phyloP scores from a whole-genome alignment of 1,140 invertebrate genomes.

The Lepidurus apus region DNA sequence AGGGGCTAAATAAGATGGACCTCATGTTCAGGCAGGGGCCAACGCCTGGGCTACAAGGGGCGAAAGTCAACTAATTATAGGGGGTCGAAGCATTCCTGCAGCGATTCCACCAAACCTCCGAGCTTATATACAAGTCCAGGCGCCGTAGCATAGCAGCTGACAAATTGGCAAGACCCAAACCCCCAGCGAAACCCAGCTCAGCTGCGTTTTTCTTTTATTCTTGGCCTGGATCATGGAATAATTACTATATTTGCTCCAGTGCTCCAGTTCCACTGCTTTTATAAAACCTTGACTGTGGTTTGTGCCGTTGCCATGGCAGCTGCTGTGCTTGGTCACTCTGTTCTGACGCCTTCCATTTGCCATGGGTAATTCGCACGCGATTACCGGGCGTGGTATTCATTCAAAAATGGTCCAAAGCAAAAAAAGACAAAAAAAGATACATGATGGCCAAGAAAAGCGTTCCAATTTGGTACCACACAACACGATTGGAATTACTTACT shows the following conservation, averaged over 20 bases:
- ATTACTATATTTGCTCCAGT: background rate
- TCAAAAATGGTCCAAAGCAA: background rate
- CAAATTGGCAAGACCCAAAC: background rate
- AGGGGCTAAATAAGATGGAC: too few species aligned
- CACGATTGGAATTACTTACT: too few species aligned
- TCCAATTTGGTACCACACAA: too few species aligned
- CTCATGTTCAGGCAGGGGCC: background rate
- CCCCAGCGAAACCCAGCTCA: background rate
- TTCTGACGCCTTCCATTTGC: background rate
- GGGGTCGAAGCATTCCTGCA: background rate
- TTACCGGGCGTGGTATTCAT: conserved; percentile 3
- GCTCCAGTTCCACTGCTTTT: background rate
- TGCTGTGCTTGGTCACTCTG: background rate
- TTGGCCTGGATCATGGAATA: background rate
- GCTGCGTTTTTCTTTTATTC: background rate
- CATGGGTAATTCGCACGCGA: background rate
- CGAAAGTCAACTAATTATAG: background rate
- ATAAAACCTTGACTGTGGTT: background rate
- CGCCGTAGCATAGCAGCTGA: background rate
- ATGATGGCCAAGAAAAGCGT: background rate
- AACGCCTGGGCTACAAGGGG: background rate
- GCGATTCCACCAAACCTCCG: background rate
- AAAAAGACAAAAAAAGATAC: background rate
- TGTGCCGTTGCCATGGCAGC: conserved; percentile 2
- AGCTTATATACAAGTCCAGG: background rate